These are phyloP conservation scores for Drosophila orosa DNA, from an alignment of 1,140 invertebrate species.

Conservation along the genomic window DNA sequence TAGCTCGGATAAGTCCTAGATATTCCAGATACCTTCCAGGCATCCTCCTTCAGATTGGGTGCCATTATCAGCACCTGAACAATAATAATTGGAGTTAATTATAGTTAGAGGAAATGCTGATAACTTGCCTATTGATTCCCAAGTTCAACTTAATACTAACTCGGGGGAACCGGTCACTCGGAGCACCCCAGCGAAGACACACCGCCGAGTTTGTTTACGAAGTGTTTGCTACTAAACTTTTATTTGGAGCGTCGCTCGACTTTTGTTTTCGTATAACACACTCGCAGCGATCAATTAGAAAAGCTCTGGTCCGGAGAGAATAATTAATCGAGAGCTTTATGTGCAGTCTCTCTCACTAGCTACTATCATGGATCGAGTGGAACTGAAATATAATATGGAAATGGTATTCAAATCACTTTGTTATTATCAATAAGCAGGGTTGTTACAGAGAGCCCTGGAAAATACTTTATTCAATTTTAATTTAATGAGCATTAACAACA, in stretches of 20 bases:
- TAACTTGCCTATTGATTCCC: conserved; percentile 27
- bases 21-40: conserved; percentile 66
- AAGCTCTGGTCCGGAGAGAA: conserved; percentile 43
- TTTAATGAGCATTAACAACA: neutral
- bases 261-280: conserved; percentile 37
- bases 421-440: neutral
- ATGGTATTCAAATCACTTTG: conserved; percentile 2
- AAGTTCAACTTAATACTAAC: conserved; percentile 25
- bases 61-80: conserved; percentile 39
- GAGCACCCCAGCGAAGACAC: conserved; percentile 14
- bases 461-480: neutral
- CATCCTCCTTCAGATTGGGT: conserved; percentile 51
- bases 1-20: conserved; percentile 66
- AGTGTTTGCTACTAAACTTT: conserved; percentile 30
- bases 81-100: neutral
- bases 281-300: conserved; percentile 47
- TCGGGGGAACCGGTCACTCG: conserved; percentile 47
- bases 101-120: conserved; percentile 3
- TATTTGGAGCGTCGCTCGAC: conserved; percentile 42
- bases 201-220: conserved; percentile 54
- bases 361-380: conserved; percentile 24
- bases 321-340: conserved; percentile 33
- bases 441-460: no score
- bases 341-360: conserved; percentile 5
- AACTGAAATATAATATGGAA: conserved; percentile 1